phyloP scores from a whole-genome alignment of 2,888 invertebrate genomes.

The Drosophila crucigera region DNA sequence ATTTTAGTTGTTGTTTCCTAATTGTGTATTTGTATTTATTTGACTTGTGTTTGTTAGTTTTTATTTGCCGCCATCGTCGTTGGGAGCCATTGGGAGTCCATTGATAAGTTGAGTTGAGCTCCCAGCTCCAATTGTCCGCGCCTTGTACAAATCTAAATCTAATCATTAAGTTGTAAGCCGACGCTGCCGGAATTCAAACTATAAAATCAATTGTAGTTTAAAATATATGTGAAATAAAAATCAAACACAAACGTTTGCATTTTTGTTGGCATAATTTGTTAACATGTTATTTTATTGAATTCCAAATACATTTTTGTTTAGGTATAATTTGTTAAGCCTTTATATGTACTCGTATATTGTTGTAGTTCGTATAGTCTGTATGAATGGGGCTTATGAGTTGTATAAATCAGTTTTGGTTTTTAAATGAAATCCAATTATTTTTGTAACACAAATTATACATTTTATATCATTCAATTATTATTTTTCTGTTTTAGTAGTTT shows the following conservation, averaged over 20 bases:
- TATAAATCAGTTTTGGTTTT: conserved; percentile 14
- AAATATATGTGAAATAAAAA: conserved; percentile 17
- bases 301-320: conserved; percentile 75
- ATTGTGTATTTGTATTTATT: conserved; percentile 66
- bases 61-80: conserved; percentile 62
- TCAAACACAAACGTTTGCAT: conserved; percentile 2
- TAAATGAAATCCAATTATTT: conserved; percentile 16
- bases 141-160: conserved; percentile 73
- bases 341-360: conserved; percentile 57
- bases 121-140: conserved; percentile 44
- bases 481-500: conserved; percentile 3
- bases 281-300: conserved; percentile 79
- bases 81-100: conserved; percentile 20
- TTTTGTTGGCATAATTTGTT: conserved; percentile 67
- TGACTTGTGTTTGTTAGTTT: conserved; percentile 54
- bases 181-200: conserved; percentile 33
- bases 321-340: conserved; percentile 69
- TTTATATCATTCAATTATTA: conserved; percentile 12
- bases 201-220: conserved; percentile 9
- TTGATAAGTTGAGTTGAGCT: background rate
- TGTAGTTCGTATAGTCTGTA: conserved; percentile 53
- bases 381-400: conserved; percentile 14
- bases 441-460: conserved; percentile 7
- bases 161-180: conserved; percentile 71
- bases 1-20: conserved; percentile 77